phyloP scores from a whole-genome alignment of 2,797 vertebrate species.

The Cetoscarus ocellatus region DNA sequence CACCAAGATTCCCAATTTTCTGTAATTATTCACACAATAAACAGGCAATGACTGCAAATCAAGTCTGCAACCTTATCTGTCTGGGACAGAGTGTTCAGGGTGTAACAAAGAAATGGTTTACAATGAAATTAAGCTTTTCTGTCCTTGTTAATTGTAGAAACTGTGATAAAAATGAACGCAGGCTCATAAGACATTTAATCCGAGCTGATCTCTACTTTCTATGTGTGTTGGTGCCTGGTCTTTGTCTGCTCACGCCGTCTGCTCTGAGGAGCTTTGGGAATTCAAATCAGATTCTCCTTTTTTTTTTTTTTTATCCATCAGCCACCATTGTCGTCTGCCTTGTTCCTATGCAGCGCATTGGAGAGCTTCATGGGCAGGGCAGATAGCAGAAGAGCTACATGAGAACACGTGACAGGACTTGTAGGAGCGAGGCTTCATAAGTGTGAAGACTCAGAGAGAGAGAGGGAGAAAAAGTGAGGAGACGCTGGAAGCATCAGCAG shows the following conservation, averaged over 20 bases:
- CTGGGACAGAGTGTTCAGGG: background rate
- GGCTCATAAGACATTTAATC: background rate
- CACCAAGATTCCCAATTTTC: constrained; percentile 16
- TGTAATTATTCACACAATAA: constrained; percentile 57
- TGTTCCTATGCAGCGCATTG: constrained; percentile 52
- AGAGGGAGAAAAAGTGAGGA: constrained; percentile 48
- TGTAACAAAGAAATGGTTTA: too few relatives aligned
- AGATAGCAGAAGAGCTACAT: constrained; percentile 46
- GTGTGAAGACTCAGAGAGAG: constrained; percentile 67
- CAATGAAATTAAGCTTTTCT: constrained; percentile 2
- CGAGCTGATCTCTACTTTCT: constrained; percentile 1
- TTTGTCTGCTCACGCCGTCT: constrained; percentile 38
- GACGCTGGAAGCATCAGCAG: constrained; percentile 43
- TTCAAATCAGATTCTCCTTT: constrained; percentile 40
- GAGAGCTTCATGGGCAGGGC: constrained; percentile 70
- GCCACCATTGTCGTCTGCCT: constrained; percentile 30
- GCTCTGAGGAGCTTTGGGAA: constrained; percentile 40
- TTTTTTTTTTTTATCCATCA: constrained; percentile 17
- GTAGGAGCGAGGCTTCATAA: constrained; percentile 82
- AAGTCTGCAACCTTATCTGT: constrained; percentile 22
- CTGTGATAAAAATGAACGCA: background rate
- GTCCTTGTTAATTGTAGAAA: constrained; percentile 4
- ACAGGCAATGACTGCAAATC: constrained; percentile 29
- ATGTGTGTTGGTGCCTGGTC: constrained; percentile 3
- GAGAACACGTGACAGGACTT: constrained; percentile 78